Evolutionary conservation across 2,113 vertebrate genomes (phyloP), one percentile per base, ranked within the genome.

Genomic region (Elachura formosa): DNA sequence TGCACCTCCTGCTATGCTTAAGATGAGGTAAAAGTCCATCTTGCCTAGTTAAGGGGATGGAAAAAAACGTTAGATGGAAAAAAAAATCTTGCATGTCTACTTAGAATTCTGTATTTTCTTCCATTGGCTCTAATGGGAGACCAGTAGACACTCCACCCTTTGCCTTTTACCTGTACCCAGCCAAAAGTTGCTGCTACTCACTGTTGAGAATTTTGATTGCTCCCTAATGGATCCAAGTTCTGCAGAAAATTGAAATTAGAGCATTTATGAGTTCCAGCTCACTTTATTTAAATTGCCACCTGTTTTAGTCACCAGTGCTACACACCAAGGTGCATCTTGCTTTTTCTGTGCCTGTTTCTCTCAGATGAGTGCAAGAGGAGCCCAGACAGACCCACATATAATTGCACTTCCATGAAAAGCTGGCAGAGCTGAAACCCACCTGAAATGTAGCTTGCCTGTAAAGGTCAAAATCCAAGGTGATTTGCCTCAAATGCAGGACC

Each of bases 1-100:
- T 66, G 78, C 45, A 14, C 95, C 94, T 96, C 92, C 97, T 79
- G 55, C 80, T 94, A 90, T 95, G 82, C 55, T 38, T 72, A 85
- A 43, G 75, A 96, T 91, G 71, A 94, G n/a, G 29, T 94, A 83
- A 31, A 89, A 15, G 34, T 93, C 56, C 78, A 94, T 34, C 29
- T 40, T 40, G 23, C 90, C 95, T 97, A 90, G 43, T 84, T 67
- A 52, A 86, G 28, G n/a, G 61, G 51, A 75, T 26, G 56, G 90
- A 88, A 95, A 21, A 80, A 8, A 9, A 64, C 64, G 40, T 92
- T 90, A 83, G 54, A 43, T 6, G 23, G 17, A 62, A 62, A 58
- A 20, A 89, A 88, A 85, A 22, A 66, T 58, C 38, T 87, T 83
- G 33, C 41, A 69, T 38, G 1, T 34, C 31, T 58, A 9, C 49